A percentile compares a stretch with the other conserved stretches of the same genome.
Conservation (phyloP, 2,888 invertebrate genomes). For the Philereme transversata region DNA sequence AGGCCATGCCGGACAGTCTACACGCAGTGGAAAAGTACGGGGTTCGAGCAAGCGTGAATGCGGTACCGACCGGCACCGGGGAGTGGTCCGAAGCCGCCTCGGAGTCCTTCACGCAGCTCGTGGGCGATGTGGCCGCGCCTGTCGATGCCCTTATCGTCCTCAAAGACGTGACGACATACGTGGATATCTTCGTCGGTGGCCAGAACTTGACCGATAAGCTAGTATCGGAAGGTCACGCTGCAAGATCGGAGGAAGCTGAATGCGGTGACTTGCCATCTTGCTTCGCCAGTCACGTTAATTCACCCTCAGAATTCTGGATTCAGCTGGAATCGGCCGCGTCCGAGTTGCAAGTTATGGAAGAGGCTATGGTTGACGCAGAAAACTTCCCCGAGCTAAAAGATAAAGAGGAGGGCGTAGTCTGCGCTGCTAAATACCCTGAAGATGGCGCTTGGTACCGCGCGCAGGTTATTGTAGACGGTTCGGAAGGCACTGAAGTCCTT, state of each 20-base stretch:
- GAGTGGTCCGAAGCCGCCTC: constrained; percentile 87
- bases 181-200: constrained; percentile 86
- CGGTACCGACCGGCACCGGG: constrained; percentile 85
- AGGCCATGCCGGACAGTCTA: constrained; percentile 84
- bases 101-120: constrained; percentile 78
- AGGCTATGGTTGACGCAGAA: constrained; percentile 82
- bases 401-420: constrained; percentile 81
- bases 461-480: constrained; percentile 83
- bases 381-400: constrained; percentile 77
- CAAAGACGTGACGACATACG: constrained; percentile 85
- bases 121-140: constrained; percentile 77
- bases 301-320: constrained; percentile 90
- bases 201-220: constrained; percentile 85
- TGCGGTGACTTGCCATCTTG: constrained; percentile 83
- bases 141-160: constrained; percentile 82
- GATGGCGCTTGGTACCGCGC: constrained; percentile 88
- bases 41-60: constrained; percentile 87
- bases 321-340: constrained; percentile 86
- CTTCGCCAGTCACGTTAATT: constrained; percentile 89
- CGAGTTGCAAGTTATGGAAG: constrained; percentile 84
- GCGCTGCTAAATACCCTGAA: constrained; percentile 87
- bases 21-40: constrained; percentile 83
- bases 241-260: constrained; percentile 76
- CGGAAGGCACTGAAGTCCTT: constrained; percentile 84
- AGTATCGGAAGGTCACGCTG: constrained; percentile 84